Percentiles rank a stretch among this genome's conserved stretches.
Evolutionary conservation across 2,888 invertebrate species (phyloP).

Genomic region (Alitta virens): DNA sequence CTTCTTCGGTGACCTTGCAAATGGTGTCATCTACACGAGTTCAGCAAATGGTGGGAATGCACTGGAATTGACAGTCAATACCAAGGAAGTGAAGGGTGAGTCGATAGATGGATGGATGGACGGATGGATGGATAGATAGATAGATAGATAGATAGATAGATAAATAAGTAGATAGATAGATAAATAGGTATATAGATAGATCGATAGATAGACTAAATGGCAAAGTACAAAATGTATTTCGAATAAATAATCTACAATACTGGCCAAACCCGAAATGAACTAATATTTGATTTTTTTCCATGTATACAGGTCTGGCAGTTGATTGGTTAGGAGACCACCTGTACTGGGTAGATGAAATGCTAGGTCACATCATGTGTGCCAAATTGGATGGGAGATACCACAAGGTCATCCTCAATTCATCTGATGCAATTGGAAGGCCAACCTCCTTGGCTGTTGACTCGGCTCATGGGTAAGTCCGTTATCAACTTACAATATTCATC

Average conservation of each 20-base stretch:
- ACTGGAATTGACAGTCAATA: slow-evolving; percentile 19
- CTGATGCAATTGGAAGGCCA: slow-evolving; percentile 1
- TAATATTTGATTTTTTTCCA: too few relatives aligned
- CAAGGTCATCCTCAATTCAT: background rate
- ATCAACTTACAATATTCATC: too few relatives aligned
- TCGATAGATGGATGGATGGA: too few relatives aligned
- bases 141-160: too few relatives aligned
- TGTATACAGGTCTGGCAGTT: slow-evolving; percentile 16
- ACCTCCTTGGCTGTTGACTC: slow-evolving; percentile 14
- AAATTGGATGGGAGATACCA: slow-evolving; percentile 20
- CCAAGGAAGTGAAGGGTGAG: slow-evolving; percentile 17
- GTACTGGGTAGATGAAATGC: slow-evolving; percentile 22
- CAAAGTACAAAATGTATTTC: too few relatives aligned
- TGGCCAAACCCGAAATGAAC: too few relatives aligned
- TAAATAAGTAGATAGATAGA: too few relatives aligned
- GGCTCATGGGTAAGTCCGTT: slow-evolving; percentile 13
- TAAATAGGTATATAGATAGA: too few relatives aligned
- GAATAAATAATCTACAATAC: too few relatives aligned
- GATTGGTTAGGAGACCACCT: slow-evolving; percentile 19
- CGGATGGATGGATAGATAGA: too few relatives aligned
- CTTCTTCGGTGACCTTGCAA: slow-evolving; percentile 14
- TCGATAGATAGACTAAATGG: too few relatives aligned
- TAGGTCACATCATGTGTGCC: slow-evolving; percentile 20
- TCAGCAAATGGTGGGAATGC: slow-evolving; percentile 2
- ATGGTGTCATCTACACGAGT: slow-evolving; percentile 14